Percentiles rank a stretch among this genome's conserved stretches.
phyloP scores from a whole-genome alignment of 2,113 vertebrate species.

The Hassar affinis region DNA sequence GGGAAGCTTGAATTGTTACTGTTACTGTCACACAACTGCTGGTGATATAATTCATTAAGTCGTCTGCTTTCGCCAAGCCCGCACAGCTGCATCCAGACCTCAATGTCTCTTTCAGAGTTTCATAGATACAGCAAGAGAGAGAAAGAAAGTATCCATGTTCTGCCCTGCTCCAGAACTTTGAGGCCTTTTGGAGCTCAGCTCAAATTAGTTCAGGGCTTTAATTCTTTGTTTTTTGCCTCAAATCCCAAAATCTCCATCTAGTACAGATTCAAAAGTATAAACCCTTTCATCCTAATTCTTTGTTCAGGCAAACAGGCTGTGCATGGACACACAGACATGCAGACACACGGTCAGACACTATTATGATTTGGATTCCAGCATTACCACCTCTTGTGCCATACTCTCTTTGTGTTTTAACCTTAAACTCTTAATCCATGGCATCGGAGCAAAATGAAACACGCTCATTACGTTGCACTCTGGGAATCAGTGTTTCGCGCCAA shows the following conservation, averaged over 20 bases:
- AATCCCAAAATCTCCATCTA: slow-evolving; percentile 8
- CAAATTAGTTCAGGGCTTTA: slow-evolving; percentile 33
- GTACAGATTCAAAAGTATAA: slow-evolving; percentile 18
- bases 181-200: not conserved
- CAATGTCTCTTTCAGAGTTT: slow-evolving; percentile 7
- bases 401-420: slow-evolving; percentile 45
- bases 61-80: slow-evolving; percentile 26
- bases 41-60: slow-evolving; percentile 60
- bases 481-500: slow-evolving; percentile 59
- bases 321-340: not conserved
- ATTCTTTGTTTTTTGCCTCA: slow-evolving; percentile 25
- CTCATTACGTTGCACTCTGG: slow-evolving; percentile 64
- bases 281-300: slow-evolving; percentile 36
- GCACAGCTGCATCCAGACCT: slow-evolving; percentile 65
- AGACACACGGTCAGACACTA: slow-evolving; percentile 4
- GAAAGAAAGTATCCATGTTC: slow-evolving; percentile 7
- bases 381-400: slow-evolving; percentile 14
- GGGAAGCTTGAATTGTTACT: slow-evolving; percentile 50
- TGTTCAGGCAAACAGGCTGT: not conserved
- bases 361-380: not conserved
- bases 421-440: slow-evolving; percentile 59
- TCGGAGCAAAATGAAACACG: slow-evolving; percentile 59
- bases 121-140: slow-evolving; percentile 5
- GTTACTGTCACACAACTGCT: slow-evolving; percentile 57
- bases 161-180: not conserved